phyloP scores from a whole-genome alignment of 2,797 vertebrate genomes.

The Sphaeramia orbicularis region DNA sequence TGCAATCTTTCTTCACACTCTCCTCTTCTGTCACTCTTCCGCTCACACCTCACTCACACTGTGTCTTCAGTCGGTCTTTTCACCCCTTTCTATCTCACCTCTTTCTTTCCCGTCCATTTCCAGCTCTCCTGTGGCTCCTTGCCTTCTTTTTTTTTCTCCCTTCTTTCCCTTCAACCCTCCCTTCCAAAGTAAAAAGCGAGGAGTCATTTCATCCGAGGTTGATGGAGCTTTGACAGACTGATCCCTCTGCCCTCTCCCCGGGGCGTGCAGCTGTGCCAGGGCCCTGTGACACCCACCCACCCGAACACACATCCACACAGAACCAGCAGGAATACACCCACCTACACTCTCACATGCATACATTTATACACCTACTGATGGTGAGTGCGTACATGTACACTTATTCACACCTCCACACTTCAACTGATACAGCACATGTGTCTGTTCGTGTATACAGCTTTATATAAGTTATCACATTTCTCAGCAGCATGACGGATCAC shows the following conservation, averaged over 20 bases:
- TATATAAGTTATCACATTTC: conserved; percentile 58
- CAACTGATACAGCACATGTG: conserved; percentile 45
- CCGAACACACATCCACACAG: conserved; percentile 61
- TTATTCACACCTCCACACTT: conserved; percentile 66
- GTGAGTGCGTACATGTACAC: conserved; percentile 62
- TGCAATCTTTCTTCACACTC: conserved; percentile 38
- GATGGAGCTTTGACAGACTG: conserved; percentile 73
- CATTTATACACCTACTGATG: conserved; percentile 62
- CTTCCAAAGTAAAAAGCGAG: conserved; percentile 25
- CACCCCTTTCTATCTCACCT: conserved; percentile 31
- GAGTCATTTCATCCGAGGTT: conserved; percentile 62
- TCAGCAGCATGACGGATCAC: conserved; percentile 8
- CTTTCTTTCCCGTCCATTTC: conserved; percentile 10
- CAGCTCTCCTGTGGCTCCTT: conserved; percentile 29
- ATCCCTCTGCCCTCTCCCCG: conserved; percentile 74
- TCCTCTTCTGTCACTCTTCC: conserved; percentile 41
- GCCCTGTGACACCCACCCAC: conserved; percentile 65
- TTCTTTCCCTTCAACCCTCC: conserved; percentile 19
- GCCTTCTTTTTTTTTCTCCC: conserved; percentile 24
- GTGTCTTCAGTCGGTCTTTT: conserved; percentile 5
- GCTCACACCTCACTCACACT: conserved; percentile 57
- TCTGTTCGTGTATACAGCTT: conserved; percentile 37
- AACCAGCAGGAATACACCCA: conserved; percentile 63
- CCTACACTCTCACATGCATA: conserved; percentile 68
- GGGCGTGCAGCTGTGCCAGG: conserved; percentile 76